Evolutionary conservation across 2,113 vertebrate genomes (phyloP), one percentile per base, ranked within the genome.

Genomic region (Panthera uncia): DNA sequence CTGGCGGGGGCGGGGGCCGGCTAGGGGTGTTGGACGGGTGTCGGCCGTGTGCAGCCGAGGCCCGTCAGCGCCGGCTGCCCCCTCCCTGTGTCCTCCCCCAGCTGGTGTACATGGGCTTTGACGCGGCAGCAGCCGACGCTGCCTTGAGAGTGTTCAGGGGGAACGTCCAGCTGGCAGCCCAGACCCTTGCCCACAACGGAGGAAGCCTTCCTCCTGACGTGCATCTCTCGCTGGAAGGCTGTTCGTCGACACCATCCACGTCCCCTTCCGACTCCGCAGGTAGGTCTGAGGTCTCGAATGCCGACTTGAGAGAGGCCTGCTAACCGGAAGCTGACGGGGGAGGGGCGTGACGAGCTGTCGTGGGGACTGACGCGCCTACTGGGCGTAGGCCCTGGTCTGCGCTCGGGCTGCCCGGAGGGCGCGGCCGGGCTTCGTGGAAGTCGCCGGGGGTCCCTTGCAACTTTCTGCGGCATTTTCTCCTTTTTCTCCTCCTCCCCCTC

Each of bases 51-150:
- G 50, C 1, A 3, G 13, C 9, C 25, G 14, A 4, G 5, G 63
- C 33, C 74, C 38, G 5, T 79, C 11, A 0, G 18, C 38, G 31
- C 65, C 0, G 25, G 9, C 71, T 10, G 0, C 45, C 38, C 0
- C 78, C 5, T 1, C 85, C n/a, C 78, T 1, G 5, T 57, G 21
- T 1, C 29, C 12, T 79, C 29, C 29, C 88, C 33, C 48, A 99
- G 99, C 95, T 99, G 97, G 82, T 98, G 31, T 99, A 99, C 50
- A 97, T 99, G 98, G 99, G 99, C 5, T 99, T 99, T 38, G 98
- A 99, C 45, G 68, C 96, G 0, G 98, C 96, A 1, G 96, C 97
- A 0, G 99, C 99, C 0, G 98, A 99, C 50, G 98, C 98, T 0
- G 99, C 99, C 0, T 98, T 99, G 36, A 97, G 98, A 23, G 69